Percentiles rank a stretch among this genome's conserved stretches.
phyloP scores from a whole-genome alignment of 2,888 invertebrate genomes.

The Eutolmus rufibarbis region DNA sequence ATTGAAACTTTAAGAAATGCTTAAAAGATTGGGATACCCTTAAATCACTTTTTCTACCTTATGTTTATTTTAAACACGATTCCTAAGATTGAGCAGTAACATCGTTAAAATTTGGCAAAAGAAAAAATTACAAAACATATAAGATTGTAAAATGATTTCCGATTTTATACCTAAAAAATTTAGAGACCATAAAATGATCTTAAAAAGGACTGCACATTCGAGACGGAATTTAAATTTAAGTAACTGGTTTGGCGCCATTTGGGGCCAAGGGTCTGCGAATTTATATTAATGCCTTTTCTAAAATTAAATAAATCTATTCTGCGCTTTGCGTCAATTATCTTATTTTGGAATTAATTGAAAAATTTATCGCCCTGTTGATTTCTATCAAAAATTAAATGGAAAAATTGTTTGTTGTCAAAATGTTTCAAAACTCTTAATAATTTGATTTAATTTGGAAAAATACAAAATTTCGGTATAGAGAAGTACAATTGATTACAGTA shows the following conservation, averaged over 20 bases:
- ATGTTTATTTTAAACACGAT: neutral
- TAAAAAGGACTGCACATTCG: neutral
- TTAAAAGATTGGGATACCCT: neutral
- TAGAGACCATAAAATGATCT: neutral
- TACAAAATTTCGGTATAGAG: no score
- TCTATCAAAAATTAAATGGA: neutral
- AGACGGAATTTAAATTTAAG: neutral
- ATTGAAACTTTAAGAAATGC: neutral
- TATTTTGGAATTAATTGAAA: neutral
- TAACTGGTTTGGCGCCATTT: neutral
- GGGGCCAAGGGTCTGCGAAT: neutral
- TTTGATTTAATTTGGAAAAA: no score
- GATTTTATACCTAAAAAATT: neutral
- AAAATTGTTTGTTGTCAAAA: neutral
- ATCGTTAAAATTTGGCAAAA: neutral
- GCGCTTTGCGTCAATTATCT: neutral
- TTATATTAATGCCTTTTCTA: neutral
- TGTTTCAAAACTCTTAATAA: no score
- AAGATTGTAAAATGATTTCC: neutral
- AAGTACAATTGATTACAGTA: no score
- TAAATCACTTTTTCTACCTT: neutral
- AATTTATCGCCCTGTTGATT: neutral
- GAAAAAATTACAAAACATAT: neutral
- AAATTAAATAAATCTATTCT: neutral
- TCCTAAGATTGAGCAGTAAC: neutral